These are phyloP conservation scores for Mylabris sibirica DNA, from an alignment of 2,888 invertebrate genomes.

Conservation along the genomic window DNA sequence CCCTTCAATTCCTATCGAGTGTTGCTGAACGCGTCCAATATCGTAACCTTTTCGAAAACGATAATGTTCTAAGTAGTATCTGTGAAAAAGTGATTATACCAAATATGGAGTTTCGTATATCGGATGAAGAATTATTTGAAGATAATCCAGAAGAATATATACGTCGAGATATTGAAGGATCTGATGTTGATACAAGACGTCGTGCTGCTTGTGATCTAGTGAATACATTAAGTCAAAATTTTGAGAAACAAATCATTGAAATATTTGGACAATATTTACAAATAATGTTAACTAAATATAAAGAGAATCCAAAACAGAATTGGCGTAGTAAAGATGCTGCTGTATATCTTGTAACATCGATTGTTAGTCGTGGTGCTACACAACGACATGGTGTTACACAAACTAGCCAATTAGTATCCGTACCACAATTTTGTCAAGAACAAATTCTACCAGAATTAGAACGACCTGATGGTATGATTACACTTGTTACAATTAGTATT, in stretches of 20 bases:
- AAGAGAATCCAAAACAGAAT: slow-evolving; percentile 74
- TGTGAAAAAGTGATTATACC: slow-evolving; percentile 99
- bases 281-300: slow-evolving; percentile 81
- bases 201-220: slow-evolving; percentile 98
- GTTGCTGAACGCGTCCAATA: slow-evolving; percentile 93
- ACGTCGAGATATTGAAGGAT: slow-evolving; percentile 95
- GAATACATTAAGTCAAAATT: slow-evolving; percentile 85
- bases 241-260: slow-evolving; percentile 85
- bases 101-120: slow-evolving; percentile 94
- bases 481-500: slow-evolving; percentile 22
- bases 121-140: slow-evolving; percentile 96
- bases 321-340: slow-evolving; percentile 98
- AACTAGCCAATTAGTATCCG: slow-evolving; percentile 87
- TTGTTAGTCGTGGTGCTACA: slow-evolving; percentile 89
- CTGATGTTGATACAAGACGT: slow-evolving; percentile 95
- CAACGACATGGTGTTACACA: slow-evolving; percentile 91
- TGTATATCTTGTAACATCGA: slow-evolving; percentile 93
- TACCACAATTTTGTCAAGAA: slow-evolving; percentile 86
- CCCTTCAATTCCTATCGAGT: slow-evolving; percentile 92
- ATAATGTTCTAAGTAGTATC: slow-evolving; percentile 84
- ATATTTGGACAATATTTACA: slow-evolving; percentile 89
- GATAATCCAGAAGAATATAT: slow-evolving; percentile 99
- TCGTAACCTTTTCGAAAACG: slow-evolving; percentile 87
- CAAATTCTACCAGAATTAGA: slow-evolving; percentile 89
- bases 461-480: slow-evolving; percentile 63